Conservation (phyloP, 2,113 vertebrate genomes). For the Tachysurus fulvidraco region DNA sequence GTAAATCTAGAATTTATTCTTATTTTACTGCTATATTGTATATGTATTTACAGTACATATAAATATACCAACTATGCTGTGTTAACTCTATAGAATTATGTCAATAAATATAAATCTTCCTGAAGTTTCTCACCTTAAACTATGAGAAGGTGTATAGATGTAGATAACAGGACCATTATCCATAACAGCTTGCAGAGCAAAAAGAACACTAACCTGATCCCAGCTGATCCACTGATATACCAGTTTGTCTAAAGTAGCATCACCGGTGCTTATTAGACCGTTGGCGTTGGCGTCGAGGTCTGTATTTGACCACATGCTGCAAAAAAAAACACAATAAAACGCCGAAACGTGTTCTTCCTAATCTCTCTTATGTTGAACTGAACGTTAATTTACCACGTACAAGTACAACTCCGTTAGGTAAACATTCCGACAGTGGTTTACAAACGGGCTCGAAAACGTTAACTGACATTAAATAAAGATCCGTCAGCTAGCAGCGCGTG, state of each 20-base stretch:
- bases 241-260: slow-evolving; percentile 79
- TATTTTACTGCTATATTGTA: not conserved
- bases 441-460: too few species aligned
- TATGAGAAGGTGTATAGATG: not conserved
- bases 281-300: slow-evolving; percentile 79
- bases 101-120: not conserved
- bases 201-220: slow-evolving; percentile 79
- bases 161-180: not conserved
- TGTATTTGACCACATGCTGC: slow-evolving; percentile 71
- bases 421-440: not conserved
- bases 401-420: not conserved
- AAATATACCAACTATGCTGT: not conserved
- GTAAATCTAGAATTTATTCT: not conserved
- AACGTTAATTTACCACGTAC: not conserved
- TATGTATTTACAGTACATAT: too few species aligned
- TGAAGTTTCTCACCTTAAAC: not conserved
- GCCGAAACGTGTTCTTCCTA: not conserved
- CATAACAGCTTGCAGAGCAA: not conserved
- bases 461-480: not conserved
- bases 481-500: not conserved
- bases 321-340: not conserved
- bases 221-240: slow-evolving; percentile 83
- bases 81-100: not conserved
- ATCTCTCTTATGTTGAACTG: not conserved
- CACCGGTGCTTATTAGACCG: slow-evolving; percentile 71